Base-by-base conservation (phyloP, 2,113 vertebrate species). In the Plecturocebus donacophilus region DNA sequence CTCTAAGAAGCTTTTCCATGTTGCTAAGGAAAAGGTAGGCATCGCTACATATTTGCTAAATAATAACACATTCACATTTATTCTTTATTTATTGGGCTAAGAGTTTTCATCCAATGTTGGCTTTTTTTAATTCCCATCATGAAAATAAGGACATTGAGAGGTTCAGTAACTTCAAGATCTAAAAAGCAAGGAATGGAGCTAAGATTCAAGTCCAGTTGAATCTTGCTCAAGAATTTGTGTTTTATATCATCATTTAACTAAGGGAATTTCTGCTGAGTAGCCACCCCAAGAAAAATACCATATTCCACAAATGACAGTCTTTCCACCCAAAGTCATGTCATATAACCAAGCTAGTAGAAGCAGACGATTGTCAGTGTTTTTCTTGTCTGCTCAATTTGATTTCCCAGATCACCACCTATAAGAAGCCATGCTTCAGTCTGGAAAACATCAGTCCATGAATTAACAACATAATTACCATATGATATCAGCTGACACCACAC, bases 391-490 rank as follows among this genome's bases (percentile, higher is more conserved):
- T 54, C 64, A 47, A 94, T 88, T 75, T 96, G 90, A 96, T 97
- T 97, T 97, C 93, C 90, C 95, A 97, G 93, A 94, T 92, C 84
- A 75, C 94, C 87, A 91, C 71, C 90, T 87, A 76, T 81, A 94
- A 90, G 96, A 97, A 98, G 91, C 64, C 91, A 80, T 89, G 75
- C 56, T 86, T 93, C 25, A 95, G 91, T 64, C 90, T 97, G 95
- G 96, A 93, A 98, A 97, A 97, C 89, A 97, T 91, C 96, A 96
- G 96, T n/a, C 91, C 84, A 88, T 88, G 92, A 97, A 96, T 97
- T 97, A 97, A 98, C 91, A 98, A 95, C 96, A 95, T 98, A 95
- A 96, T 97, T 92, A 97, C 84, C 4, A 1, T 45, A 70, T 94
- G 95, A 91, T 92, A 97, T 85, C 96, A 95, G 96, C 80, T 0